These are phyloP conservation scores for Zosterops borbonicus DNA, from an alignment of 2,113 vertebrate species.

Conservation along the genomic window DNA sequence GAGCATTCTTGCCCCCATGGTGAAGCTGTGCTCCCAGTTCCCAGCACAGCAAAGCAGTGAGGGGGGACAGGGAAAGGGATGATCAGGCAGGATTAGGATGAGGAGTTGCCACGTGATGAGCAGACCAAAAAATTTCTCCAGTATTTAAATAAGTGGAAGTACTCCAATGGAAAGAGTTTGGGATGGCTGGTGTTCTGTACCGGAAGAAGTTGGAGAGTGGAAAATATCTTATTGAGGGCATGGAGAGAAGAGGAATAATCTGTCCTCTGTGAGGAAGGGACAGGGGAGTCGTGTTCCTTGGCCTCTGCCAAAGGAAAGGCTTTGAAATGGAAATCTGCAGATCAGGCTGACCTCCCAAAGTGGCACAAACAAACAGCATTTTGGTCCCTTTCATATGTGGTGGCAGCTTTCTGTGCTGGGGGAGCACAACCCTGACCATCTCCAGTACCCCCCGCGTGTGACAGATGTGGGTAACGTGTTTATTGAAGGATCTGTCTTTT, in stretches of 20 bases:
- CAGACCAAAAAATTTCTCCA: not conserved
- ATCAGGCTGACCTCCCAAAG: not conserved
- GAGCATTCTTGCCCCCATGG: not conserved
- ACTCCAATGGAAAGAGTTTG: not conserved
- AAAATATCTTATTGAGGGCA: not conserved
- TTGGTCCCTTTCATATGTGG: not conserved
- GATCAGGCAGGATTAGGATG: not conserved
- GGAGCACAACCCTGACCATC: not conserved
- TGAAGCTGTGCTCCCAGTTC: not conserved
- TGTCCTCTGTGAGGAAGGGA: not conserved
- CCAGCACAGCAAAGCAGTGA: not conserved
- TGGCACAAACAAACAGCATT: not conserved
- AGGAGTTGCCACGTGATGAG: accelerated
- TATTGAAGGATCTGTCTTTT: constrained; percentile 37
- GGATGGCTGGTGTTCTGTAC: not conserved
- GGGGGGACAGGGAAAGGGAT: not conserved
- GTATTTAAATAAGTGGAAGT: not conserved
- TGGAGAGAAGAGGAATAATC: not conserved
- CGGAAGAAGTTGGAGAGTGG: not conserved
- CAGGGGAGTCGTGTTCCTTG: accelerated
- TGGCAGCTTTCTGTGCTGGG: not conserved
- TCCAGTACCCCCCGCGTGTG: accelerated
- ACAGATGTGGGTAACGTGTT: not conserved
- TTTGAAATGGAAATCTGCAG: not conserved
- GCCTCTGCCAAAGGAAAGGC: not conserved